Percentiles rank a stretch among this genome's conserved stretches.
Evolutionary conservation across 2,888 invertebrate genomes (phyloP).

Genomic region (Drosophila multiciliata): DNA sequence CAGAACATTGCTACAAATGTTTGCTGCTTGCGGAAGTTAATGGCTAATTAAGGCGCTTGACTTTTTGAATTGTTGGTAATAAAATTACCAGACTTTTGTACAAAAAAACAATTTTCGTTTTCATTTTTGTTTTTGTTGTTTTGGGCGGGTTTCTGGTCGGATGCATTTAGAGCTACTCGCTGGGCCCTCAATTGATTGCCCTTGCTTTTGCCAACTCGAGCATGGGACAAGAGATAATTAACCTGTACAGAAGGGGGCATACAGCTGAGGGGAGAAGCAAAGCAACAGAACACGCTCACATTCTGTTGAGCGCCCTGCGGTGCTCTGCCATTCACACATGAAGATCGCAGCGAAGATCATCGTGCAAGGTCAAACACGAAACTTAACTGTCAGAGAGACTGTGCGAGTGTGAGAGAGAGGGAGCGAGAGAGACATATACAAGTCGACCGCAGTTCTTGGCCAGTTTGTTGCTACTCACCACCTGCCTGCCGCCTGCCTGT

Average conservation of each 20-base stretch:
- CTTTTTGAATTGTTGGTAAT: constrained; percentile 60
- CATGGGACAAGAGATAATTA: constrained; percentile 66
- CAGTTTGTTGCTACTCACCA: constrained; percentile 28
- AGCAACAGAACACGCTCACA: constrained; percentile 28
- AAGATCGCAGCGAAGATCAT: constrained; percentile 65
- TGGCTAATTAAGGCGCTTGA: constrained; percentile 77
- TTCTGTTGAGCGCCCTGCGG: constrained; percentile 62
- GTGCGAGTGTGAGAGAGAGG: background rate
- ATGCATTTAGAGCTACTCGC: constrained; percentile 65
- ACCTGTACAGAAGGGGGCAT: constrained; percentile 32
- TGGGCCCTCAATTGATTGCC: constrained; percentile 74
- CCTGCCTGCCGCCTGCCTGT: constrained; percentile 23
- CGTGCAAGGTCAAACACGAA: constrained; percentile 68
- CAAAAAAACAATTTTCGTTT: constrained; percentile 12
- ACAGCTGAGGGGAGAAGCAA: constrained; percentile 9
- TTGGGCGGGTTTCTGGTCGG: constrained; percentile 75
- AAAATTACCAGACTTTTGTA: constrained; percentile 60
- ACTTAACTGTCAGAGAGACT: constrained; percentile 69
- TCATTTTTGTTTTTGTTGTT: background rate
- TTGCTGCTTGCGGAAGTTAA: constrained; percentile 69
- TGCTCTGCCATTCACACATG: constrained; percentile 75
- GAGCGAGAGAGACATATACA: background rate
- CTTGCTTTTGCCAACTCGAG: constrained; percentile 79
- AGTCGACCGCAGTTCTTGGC: constrained; percentile 52
- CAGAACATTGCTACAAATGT: constrained; percentile 65